phyloP scores from a whole-genome alignment of 2,797 vertebrate species.

The Rhabdophis nuchalis region DNA sequence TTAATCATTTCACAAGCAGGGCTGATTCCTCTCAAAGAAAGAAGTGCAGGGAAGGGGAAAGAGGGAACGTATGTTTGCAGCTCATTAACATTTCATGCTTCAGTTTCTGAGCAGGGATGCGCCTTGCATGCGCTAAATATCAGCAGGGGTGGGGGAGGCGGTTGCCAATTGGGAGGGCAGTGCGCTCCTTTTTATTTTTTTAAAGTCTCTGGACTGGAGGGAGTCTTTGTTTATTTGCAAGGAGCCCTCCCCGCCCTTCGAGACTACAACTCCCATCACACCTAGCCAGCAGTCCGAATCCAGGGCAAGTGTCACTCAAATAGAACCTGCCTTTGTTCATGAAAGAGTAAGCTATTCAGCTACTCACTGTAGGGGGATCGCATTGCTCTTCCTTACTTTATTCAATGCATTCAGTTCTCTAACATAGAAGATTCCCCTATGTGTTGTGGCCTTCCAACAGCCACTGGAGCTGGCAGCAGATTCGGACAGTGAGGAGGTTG shows the following conservation, averaged over 20 bases:
- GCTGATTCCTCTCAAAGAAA: not conserved
- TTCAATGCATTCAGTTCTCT: not conserved
- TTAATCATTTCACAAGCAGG: slow-evolving; percentile 5
- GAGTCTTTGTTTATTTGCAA: not conserved
- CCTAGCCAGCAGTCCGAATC: not conserved
- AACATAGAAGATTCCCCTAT: no score
- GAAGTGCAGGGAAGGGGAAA: not conserved
- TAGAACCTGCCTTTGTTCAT: not conserved
- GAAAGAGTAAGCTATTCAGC: not conserved
- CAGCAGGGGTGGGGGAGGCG: not conserved
- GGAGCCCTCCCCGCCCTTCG: not conserved
- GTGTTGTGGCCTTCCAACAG: no score
- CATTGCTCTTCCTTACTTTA: not conserved
- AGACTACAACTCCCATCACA: not conserved
- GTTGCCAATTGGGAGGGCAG: not conserved
- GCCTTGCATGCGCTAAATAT: not conserved
- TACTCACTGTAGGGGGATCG: not conserved
- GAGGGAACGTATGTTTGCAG: not conserved
- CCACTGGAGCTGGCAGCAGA: no score
- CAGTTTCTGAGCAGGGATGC: not conserved
- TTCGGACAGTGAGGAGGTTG: no score
- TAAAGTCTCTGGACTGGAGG: not conserved
- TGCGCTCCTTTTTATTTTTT: not conserved
- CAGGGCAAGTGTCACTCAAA: not conserved
- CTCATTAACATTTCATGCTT: slow-evolving; percentile 13